Evolutionary conservation across 2,113 vertebrate genomes (phyloP).

Genomic region (Dasyornis broadbenti): DNA sequence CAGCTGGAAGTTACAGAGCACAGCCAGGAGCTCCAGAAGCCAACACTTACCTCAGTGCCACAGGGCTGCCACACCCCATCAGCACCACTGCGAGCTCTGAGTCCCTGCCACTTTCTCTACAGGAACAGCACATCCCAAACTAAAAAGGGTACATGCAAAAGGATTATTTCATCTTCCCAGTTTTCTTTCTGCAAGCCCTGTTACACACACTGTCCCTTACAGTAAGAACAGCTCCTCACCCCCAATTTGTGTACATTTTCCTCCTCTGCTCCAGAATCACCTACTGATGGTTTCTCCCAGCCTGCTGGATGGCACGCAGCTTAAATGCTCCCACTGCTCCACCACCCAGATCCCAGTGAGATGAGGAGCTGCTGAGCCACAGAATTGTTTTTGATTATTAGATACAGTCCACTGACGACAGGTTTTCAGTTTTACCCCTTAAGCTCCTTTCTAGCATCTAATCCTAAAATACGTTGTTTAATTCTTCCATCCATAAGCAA

Average conservation of each 20-base stretch:
- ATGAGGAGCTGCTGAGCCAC: background rate
- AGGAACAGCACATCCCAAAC: background rate
- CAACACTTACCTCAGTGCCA: background rate
- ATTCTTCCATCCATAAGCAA: constrained; percentile 49
- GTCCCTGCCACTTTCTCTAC: background rate
- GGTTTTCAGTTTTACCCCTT: constrained; percentile 30
- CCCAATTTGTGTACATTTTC: background rate
- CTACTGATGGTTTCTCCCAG: background rate
- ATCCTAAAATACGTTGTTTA: constrained; percentile 56
- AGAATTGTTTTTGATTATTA: background rate
- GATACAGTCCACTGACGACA: background rate
- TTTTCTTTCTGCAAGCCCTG: background rate
- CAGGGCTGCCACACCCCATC: background rate
- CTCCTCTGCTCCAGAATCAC: background rate
- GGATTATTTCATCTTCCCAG: background rate
- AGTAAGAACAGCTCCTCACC: background rate
- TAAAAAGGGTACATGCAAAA: background rate
- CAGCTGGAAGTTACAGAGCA: background rate
- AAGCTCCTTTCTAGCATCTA: constrained; percentile 50
- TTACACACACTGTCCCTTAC: background rate
- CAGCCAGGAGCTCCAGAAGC: background rate
- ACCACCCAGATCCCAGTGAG: background rate
- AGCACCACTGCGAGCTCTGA: background rate
- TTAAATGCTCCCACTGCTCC: background rate
- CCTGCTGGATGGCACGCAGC: background rate